Conservation (phyloP, 2,797 vertebrate species). For the Poeciliopsis presidionis region DNA sequence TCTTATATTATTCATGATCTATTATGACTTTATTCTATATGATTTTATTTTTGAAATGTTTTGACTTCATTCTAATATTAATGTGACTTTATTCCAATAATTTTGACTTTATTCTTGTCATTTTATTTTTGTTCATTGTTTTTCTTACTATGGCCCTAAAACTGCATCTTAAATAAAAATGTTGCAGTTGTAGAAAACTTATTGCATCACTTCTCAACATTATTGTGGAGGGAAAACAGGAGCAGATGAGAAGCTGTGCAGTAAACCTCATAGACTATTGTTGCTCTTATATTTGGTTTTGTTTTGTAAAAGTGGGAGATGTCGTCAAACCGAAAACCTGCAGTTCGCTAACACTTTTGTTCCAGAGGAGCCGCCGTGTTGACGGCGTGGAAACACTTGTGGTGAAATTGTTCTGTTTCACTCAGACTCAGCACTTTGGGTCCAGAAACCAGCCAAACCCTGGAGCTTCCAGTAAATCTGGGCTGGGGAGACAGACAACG, state of each 20-base stretch:
- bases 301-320: neutral
- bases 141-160: no score
- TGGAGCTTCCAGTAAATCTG: constrained; percentile 81
- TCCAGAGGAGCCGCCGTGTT: constrained; percentile 26
- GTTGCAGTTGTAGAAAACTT: constrained; percentile 15
- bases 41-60: no score
- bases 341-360: constrained; percentile 26
- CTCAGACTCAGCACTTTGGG: constrained; percentile 81
- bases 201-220: neutral
- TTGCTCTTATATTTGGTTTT: constrained; percentile 4
- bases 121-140: no score
- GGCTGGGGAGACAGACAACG: constrained; percentile 75
- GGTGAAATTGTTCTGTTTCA: constrained; percentile 70
- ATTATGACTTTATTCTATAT: no score
- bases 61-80: no score
- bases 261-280: constrained; percentile 61
- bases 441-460: constrained; percentile 76
- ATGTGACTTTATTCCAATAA: no score
- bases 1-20: no score
- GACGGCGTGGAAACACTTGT: constrained; percentile 20
- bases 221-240: neutral
- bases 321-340: constrained; percentile 26
- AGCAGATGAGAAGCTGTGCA: constrained; percentile 12
- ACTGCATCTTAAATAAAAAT: neutral
- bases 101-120: no score